phyloP scores from a whole-genome alignment of 1,140 invertebrate genomes.

The Solen grandis region DNA sequence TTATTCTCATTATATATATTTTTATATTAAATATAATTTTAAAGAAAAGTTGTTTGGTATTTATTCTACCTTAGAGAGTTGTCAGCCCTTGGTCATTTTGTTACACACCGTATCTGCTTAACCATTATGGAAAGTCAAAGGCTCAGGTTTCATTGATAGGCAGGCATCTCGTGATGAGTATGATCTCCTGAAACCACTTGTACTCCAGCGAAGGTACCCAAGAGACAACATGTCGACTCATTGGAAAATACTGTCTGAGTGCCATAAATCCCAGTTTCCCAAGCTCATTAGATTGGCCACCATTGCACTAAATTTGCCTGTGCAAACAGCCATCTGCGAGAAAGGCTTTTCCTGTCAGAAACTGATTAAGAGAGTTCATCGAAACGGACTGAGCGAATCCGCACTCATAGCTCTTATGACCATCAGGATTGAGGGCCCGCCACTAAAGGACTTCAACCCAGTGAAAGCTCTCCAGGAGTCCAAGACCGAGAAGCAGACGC shows the following conservation, averaged over 20 bases:
- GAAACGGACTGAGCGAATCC: background rate
- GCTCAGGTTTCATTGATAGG: background rate
- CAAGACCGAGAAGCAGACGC: constrained; percentile 15
- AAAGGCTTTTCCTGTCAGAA: constrained; percentile 15
- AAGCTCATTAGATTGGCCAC: constrained; percentile 22
- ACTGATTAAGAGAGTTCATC: constrained; percentile 23
- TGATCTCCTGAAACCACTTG: constrained; percentile 6
- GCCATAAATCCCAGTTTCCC: constrained; percentile 12
- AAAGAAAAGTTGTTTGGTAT: too few relatives aligned
- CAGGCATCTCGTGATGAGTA: background rate
- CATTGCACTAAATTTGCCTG: constrained; percentile 24
- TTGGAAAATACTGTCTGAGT: constrained; percentile 26
- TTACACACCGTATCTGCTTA: too few relatives aligned
- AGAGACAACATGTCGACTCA: constrained; percentile 1
- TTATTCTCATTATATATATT: too few relatives aligned
- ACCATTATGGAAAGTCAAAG: too few relatives aligned
- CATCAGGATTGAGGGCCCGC: constrained; percentile 6
- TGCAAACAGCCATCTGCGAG: constrained; percentile 24
- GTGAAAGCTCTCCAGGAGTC: constrained; percentile 14
- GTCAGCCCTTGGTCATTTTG: too few relatives aligned
- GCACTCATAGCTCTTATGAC: background rate
- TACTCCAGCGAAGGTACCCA: constrained; percentile 19
- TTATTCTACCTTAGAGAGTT: too few relatives aligned
- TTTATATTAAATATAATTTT: too few relatives aligned
- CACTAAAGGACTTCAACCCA: background rate